Conservation (phyloP, 2,797 vertebrate genomes). For the Gymnocypris eckloni region DNA sequence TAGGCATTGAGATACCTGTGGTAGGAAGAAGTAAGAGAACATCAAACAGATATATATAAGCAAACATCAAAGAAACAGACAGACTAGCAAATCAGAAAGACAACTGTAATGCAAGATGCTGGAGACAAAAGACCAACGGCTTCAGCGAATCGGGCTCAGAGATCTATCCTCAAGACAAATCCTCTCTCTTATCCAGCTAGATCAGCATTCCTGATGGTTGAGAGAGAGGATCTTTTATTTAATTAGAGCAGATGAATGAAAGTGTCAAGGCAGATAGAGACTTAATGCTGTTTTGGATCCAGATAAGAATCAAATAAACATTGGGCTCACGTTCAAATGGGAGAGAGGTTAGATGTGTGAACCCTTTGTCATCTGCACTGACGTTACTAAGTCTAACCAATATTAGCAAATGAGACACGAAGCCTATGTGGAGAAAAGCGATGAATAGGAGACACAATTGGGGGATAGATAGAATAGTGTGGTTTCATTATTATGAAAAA, state of each 20-base stretch:
- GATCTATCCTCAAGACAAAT: slow-evolving; percentile 15
- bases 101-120: neutral
- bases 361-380: slow-evolving; percentile 5
- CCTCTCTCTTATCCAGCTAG: neutral
- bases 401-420: slow-evolving; percentile 15
- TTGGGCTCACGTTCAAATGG: slow-evolving; percentile 1
- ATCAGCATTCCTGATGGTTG: slow-evolving; percentile 29
- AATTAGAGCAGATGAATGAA: slow-evolving; percentile 43
- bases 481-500: neutral
- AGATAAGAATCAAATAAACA: slow-evolving; percentile 38
- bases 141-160: neutral
- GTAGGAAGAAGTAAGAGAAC: slow-evolving; percentile 61
- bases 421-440: neutral
- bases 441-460: neutral
- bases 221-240: slow-evolving; percentile 34
- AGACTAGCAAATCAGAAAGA: neutral
- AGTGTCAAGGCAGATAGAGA: slow-evolving; percentile 29
- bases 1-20: slow-evolving; percentile 92
- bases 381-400: neutral
- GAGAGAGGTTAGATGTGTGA: slow-evolving; percentile 21
- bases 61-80: neutral
- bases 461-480: neutral
- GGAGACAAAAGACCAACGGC: neutral
- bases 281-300: slow-evolving; percentile 37
- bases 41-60: slow-evolving; percentile 74